Conservation (phyloP, 2,888 invertebrate genomes). For the Rosalia funebris region DNA sequence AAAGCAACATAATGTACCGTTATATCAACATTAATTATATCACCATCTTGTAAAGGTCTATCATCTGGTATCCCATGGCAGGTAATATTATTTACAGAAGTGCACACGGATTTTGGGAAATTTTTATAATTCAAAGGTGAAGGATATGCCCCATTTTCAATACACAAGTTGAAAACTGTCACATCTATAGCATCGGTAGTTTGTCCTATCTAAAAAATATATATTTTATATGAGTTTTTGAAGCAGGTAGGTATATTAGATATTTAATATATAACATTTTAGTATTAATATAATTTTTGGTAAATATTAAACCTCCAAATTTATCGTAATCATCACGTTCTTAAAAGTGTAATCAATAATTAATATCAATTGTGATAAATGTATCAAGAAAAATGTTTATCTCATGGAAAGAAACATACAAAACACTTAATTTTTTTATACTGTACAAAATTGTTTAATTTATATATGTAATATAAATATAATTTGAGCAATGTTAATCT, state of each 20-base stretch:
- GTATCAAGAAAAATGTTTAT: not conserved
- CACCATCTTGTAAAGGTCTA: slow-evolving; percentile 82
- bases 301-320: not conserved
- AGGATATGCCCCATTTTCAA: slow-evolving; percentile 84
- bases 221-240: not conserved
- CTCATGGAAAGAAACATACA: too few relatives aligned
- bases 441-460: too few relatives aligned
- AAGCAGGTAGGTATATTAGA: not conserved
- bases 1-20: too few relatives aligned
- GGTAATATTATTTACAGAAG: slow-evolving; percentile 90
- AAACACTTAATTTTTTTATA: too few relatives aligned
- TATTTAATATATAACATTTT: not conserved
- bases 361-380: not conserved
- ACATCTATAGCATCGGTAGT: slow-evolving; percentile 88
- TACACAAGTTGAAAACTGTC: slow-evolving; percentile 75
- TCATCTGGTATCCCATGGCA: slow-evolving; percentile 95
- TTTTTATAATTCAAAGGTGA: slow-evolving; percentile 87
- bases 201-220: slow-evolving; percentile 72
- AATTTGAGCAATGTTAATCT: too few relatives aligned
- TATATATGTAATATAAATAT: too few relatives aligned
- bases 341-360: not conserved
- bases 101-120: slow-evolving; percentile 91
- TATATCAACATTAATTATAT: slow-evolving; percentile 91
- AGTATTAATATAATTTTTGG: not conserved
- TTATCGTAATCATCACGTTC: not conserved